phyloP scores from a whole-genome alignment of 2,113 vertebrate genomes.

The Macquaria ambigua region DNA sequence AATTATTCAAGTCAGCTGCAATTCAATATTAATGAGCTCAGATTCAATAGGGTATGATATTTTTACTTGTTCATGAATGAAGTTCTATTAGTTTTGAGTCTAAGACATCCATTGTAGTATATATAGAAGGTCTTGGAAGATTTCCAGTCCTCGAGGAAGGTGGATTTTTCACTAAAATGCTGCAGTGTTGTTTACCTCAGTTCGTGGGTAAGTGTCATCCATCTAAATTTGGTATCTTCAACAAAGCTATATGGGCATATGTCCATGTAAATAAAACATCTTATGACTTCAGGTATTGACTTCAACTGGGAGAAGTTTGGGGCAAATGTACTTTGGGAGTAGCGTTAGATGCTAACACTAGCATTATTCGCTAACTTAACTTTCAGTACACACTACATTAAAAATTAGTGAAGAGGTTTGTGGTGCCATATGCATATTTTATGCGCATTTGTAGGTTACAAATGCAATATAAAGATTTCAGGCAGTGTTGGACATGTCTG shows the following conservation, averaged over 20 bases:
- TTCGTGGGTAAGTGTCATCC: too few species aligned
- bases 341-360: too few species aligned
- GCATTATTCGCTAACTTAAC: neutral
- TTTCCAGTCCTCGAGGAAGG: too few species aligned
- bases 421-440: neutral
- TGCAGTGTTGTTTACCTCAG: too few species aligned
- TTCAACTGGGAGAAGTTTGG: neutral
- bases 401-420: neutral
- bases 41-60: neutral
- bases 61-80: neutral
- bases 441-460: neutral
- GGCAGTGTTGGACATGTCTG: neutral
- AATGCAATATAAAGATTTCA: neutral
- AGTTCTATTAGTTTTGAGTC: neutral
- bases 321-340: neutral
- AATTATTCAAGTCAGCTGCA: neutral
- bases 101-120: neutral
- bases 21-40: neutral
- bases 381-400: neutral
- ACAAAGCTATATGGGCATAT: too few species aligned
- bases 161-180: too few species aligned
- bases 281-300: neutral
- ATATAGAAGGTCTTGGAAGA: too few species aligned
- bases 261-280: too few species aligned
- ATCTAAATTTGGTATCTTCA: too few species aligned